Base-by-base conservation (phyloP, 2,113 vertebrate genomes). In the Rattus norvegicus region DNA sequence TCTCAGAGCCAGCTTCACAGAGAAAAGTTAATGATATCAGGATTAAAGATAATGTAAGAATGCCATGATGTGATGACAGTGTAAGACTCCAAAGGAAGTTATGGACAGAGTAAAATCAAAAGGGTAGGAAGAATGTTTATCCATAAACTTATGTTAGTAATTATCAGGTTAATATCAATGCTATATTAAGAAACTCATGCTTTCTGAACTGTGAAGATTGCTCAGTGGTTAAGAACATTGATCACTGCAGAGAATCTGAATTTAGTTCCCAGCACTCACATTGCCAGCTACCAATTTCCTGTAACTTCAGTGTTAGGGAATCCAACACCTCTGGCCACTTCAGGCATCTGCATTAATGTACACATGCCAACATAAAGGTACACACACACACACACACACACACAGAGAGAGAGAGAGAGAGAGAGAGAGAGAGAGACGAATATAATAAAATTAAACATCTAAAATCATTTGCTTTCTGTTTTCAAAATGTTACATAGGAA, bases 401-500 rank as follows among this genome's bases (percentile, higher is more conserved):
- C 59, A 33, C 67, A 54, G 52, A 54, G 52, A 54, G 11, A 9
- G 3, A 5, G 0, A 63, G 8, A 56, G 1, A 28, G 24, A 39
- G 1, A 16, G 2, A 6, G 8, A 26, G 1, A 5, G 0, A 63
- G 8, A 56, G 0, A 28, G 22, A 61, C 0, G 8, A 1, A 6
- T 8, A 26, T 24, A 63, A 9, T 43, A 30, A 84, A 47, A 47
- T 47, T 85, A 65, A 47, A 20, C 30, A 63, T 4, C 28, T 77
- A 33, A 33, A 54, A 84, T 26, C n/a, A 2, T 16, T 24, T 84
- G 7, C 26, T 63, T 84, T 13, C 17, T 94, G 63, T 92, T 65
- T 83, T 4, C 3, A 22, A 52, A 54, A 59, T 33, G 13, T 20
- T 33, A 19, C 84, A 3, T 39, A 54, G 16, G 17, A n/a, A 22